phyloP scores from a whole-genome alignment of 2,888 invertebrate genomes.

The Phalangium opilio region DNA sequence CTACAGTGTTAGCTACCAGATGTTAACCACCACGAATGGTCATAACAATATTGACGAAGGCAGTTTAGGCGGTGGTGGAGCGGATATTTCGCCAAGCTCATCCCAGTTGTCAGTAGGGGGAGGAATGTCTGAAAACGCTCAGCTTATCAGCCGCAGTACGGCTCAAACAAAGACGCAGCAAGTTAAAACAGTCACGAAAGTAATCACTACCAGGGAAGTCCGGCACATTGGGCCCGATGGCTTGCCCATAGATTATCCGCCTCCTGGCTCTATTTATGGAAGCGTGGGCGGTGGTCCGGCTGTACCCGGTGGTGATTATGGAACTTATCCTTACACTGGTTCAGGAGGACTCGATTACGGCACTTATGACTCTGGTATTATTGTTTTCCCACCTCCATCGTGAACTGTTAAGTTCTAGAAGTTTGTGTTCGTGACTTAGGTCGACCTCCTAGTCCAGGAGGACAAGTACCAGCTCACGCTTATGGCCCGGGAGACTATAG shows the following conservation, averaged over 20 bases:
- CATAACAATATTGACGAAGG: slow-evolving; percentile 4
- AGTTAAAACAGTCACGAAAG: slow-evolving; percentile 48
- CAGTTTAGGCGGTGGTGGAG: slow-evolving; percentile 7
- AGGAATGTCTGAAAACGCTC: slow-evolving; percentile 13
- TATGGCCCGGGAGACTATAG: slow-evolving; percentile 12
- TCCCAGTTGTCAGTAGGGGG: slow-evolving; percentile 11
- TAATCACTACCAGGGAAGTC: slow-evolving; percentile 41
- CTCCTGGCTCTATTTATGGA: background rate
- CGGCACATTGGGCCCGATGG: slow-evolving; percentile 42
- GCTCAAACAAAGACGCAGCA: slow-evolving; percentile 20
- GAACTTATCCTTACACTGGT: slow-evolving; percentile 11
- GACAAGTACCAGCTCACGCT: slow-evolving; percentile 20
- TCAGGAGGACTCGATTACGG: slow-evolving; percentile 20
- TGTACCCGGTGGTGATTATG: slow-evolving; percentile 8
- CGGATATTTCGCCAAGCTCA: slow-evolving; percentile 11
- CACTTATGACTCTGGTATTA: slow-evolving; percentile 20
- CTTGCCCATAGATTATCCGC: slow-evolving; percentile 26
- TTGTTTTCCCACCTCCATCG: too few species aligned
- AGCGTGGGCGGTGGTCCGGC: background rate
- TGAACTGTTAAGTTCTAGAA: too few species aligned
- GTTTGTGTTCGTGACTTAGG: slow-evolving; percentile 6
- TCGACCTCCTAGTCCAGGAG: slow-evolving; percentile 23
- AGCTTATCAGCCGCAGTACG: slow-evolving; percentile 18
- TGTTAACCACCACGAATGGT: slow-evolving; percentile 14
- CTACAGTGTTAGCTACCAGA: slow-evolving; percentile 11